Base-by-base conservation (phyloP, 2,797 vertebrate species). In the Ammospiza maritima region DNA sequence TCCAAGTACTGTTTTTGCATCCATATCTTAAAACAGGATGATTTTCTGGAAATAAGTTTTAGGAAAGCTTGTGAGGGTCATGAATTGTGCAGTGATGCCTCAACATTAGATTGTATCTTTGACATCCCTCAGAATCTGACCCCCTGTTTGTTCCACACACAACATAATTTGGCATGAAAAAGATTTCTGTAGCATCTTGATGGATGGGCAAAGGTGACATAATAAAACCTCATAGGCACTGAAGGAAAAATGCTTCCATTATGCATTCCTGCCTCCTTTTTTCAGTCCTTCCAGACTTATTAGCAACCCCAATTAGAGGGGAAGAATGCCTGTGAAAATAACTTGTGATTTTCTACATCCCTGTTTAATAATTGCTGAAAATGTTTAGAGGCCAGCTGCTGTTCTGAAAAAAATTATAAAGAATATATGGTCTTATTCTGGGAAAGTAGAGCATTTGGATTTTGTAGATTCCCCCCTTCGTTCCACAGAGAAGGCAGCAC, bases 171-270 rank as follows among this genome's bases (percentile, higher is more conserved):
- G 58, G 1, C 20, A 11, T 4, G 10, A 53, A 75, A 82, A 22
- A 72, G 26, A 26, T 34, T 71, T 0, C n/a, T 42, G 23, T 23
- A 69, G 19, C 38, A 25, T 47, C 58, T 20, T 62, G 36, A 62
- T 6, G 14, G 45, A 18, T 53, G 32, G 48, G 9, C 0, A 9
- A 53, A 26, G 20, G 15, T 48, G 40, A 10, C 27, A 32, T 18
- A 40, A 18, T 32, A 42, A 88, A 66, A 79, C 30, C 45, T 69
- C 22, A 13, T 5, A 3, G 17, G 19, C 21, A 9, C 16, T 51
- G 23, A 44, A 62, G 0, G 3, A 57, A 40, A 72, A 79, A 21
- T 1, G 1, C 53, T 81, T 72, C 32, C 1, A 1, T 30, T 27
- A 48, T 11, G 25, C 2, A 0, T 75, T 89, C 30, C 30, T 18